phyloP scores from a whole-genome alignment of 1,140 invertebrate genomes.

The Bactericera cockerelli region DNA sequence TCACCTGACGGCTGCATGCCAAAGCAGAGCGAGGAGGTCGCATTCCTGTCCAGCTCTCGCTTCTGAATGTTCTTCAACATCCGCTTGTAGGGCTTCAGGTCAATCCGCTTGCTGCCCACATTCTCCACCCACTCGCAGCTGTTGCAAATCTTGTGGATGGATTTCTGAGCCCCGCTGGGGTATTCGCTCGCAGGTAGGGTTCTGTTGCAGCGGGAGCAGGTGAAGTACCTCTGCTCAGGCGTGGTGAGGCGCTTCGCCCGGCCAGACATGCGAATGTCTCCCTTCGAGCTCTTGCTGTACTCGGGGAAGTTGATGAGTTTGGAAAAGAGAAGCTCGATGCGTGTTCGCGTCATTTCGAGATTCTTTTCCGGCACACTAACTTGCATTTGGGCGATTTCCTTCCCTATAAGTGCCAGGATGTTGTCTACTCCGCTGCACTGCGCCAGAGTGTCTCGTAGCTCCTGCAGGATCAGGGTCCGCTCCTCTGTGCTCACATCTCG shows the following conservation, averaged over 20 bases:
- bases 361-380: constrained; percentile 32
- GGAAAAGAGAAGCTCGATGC: constrained; percentile 29
- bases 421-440: constrained; percentile 34
- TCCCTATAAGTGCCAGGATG: constrained; percentile 38
- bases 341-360: constrained; percentile 37
- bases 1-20: constrained; percentile 18
- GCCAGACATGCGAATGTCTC: not conserved
- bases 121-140: constrained; percentile 19
- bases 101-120: constrained; percentile 18
- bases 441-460: constrained; percentile 28
- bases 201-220: constrained; percentile 18
- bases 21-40: constrained; percentile 18
- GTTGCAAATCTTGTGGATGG: constrained; percentile 17
- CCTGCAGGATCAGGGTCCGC: constrained; percentile 38
- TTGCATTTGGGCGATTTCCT: constrained; percentile 39
- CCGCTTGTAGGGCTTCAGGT: constrained; percentile 18
- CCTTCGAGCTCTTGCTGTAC: constrained; percentile 16
- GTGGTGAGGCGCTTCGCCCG: not conserved
- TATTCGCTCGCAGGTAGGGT: constrained; percentile 17
- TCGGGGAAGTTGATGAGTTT: constrained; percentile 18
- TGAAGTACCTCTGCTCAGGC: constrained; percentile 6
- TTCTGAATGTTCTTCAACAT: constrained; percentile 18
- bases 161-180: constrained; percentile 16
- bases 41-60: constrained; percentile 18
- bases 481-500: constrained; percentile 33